Evolutionary conservation across 2,797 vertebrate genomes (phyloP).

Genomic region (Sebastes hubbsi): DNA sequence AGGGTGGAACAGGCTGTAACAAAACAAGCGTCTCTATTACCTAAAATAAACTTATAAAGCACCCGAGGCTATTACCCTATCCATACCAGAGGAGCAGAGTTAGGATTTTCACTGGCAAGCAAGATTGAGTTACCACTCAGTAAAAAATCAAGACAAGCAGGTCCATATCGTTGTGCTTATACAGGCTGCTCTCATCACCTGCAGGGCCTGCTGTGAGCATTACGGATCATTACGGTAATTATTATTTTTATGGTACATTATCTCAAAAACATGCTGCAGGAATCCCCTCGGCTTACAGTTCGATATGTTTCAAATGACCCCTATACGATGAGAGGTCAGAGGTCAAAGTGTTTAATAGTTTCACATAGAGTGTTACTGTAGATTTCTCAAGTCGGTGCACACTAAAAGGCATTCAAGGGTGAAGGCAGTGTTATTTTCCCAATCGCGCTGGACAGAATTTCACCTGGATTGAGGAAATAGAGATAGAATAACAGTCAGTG

Average conservation of each 20-base stretch:
- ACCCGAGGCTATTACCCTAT: slow-evolving; percentile 87
- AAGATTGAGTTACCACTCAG: slow-evolving; percentile 76
- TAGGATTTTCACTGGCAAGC: slow-evolving; percentile 73
- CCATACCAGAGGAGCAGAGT: slow-evolving; percentile 77
- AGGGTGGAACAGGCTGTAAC: slow-evolving; percentile 82
- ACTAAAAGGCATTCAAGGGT: slow-evolving; percentile 34
- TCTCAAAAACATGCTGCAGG: slow-evolving; percentile 58
- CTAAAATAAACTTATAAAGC: slow-evolving; percentile 94
- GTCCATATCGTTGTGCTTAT: slow-evolving; percentile 69
- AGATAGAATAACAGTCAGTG: slow-evolving; percentile 41
- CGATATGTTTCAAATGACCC: slow-evolving; percentile 34
- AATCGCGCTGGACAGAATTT: slow-evolving; percentile 21
- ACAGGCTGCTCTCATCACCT: slow-evolving; percentile 78
- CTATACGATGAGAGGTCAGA: slow-evolving; percentile 32
- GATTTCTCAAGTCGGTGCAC: slow-evolving; percentile 11
- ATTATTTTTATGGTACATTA: slow-evolving; percentile 72
- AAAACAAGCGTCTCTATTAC: slow-evolving; percentile 91
- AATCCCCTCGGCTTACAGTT: slow-evolving; percentile 34
- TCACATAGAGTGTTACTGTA: slow-evolving; percentile 35
- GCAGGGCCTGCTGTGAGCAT: slow-evolving; percentile 59
- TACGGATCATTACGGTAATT: slow-evolving; percentile 66
- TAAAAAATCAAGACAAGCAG: slow-evolving; percentile 75
- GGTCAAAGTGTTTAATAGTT: slow-evolving; percentile 51
- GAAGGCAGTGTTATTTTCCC: slow-evolving; percentile 21
- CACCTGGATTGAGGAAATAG: slow-evolving; percentile 35